A percentile compares a stretch with the other conserved stretches of the same genome.
Conservation (phyloP, 2,797 vertebrate genomes). For the Sternotherus odoratus region DNA sequence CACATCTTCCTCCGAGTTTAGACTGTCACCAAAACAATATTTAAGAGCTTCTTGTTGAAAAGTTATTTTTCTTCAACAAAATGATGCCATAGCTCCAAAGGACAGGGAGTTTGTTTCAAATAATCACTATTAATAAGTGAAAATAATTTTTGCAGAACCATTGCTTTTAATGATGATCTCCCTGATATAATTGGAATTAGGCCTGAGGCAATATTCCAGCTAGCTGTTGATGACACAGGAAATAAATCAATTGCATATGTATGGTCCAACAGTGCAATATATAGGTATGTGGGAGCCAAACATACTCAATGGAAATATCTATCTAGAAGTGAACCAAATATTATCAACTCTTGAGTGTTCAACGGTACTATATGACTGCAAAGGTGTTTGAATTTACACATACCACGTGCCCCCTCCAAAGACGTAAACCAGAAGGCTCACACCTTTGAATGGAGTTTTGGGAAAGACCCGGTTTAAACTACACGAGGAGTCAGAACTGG, state of each 20-base stretch:
- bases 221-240: not conserved
- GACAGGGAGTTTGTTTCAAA: not conserved
- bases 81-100: not conserved
- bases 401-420: not conserved
- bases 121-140: not conserved
- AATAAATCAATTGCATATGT: not conserved
- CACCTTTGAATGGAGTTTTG: not conserved
- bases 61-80: not conserved
- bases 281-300: not conserved
- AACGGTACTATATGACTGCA: rapidly evolving
- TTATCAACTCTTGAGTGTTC: rapidly evolving
- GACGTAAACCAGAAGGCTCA: not conserved
- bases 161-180: not conserved
- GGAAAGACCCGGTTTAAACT: not conserved
- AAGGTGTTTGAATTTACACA: not conserved
- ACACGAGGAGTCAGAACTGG: not conserved
- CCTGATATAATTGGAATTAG: not conserved
- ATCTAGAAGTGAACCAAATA: not conserved
- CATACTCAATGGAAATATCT: not conserved
- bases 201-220: not conserved
- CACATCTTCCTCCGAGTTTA: not conserved
- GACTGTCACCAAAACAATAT: not conserved
- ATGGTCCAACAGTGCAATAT: too few species aligned
- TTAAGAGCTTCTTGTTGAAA: not conserved
- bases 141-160: not conserved